A percentile compares a stretch with the other conserved stretches of the same genome.
Evolutionary conservation across 2,797 vertebrate genomes (phyloP).

Genomic region (Sebastes matsubarae): DNA sequence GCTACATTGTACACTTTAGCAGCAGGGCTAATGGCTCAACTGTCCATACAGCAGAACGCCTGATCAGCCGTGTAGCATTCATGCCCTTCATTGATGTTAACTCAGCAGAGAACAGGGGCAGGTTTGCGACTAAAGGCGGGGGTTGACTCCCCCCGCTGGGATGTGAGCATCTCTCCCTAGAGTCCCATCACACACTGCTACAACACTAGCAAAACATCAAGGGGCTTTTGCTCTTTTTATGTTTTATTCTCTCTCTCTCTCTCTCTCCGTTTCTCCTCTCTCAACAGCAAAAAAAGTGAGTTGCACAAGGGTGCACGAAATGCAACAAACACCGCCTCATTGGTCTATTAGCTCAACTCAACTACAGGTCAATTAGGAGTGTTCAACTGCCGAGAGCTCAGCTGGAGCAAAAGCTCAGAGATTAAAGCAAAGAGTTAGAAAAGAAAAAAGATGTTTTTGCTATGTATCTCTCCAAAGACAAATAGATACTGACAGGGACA

Average conservation of each 20-base stretch:
- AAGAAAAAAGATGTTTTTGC: slow-evolving; percentile 22
- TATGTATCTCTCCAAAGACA: slow-evolving; percentile 37
- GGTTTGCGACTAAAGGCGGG: slow-evolving; percentile 50
- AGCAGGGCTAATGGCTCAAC: not conserved
- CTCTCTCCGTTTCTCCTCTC: slow-evolving; percentile 27
- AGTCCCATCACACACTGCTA: slow-evolving; percentile 65
- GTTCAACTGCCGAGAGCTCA: slow-evolving; percentile 55
- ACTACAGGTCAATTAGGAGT: slow-evolving; percentile 68
- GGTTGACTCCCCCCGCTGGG: slow-evolving; percentile 61
- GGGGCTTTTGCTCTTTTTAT: slow-evolving; percentile 50
- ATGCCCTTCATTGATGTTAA: slow-evolving; percentile 52
- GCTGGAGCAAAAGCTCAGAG: slow-evolving; percentile 53
- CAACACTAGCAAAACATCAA: slow-evolving; percentile 73
- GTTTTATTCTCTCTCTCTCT: slow-evolving; percentile 23
- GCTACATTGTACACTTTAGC: slow-evolving; percentile 4
- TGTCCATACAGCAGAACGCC: slow-evolving; percentile 33
- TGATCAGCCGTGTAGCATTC: slow-evolving; percentile 54
- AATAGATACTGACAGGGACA: slow-evolving; percentile 49
- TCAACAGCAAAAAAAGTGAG: slow-evolving; percentile 20
- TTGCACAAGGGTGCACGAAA: slow-evolving; percentile 33
- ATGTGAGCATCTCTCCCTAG: slow-evolving; percentile 66
- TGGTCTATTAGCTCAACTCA: slow-evolving; percentile 62
- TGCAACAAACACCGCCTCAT: slow-evolving; percentile 51
- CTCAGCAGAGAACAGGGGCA: slow-evolving; percentile 44
- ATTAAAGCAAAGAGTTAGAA: slow-evolving; percentile 56